Percentiles rank a stretch among this genome's conserved stretches.
phyloP scores from a whole-genome alignment of 2,888 invertebrate species.

The Drosophila heteroneura region DNA sequence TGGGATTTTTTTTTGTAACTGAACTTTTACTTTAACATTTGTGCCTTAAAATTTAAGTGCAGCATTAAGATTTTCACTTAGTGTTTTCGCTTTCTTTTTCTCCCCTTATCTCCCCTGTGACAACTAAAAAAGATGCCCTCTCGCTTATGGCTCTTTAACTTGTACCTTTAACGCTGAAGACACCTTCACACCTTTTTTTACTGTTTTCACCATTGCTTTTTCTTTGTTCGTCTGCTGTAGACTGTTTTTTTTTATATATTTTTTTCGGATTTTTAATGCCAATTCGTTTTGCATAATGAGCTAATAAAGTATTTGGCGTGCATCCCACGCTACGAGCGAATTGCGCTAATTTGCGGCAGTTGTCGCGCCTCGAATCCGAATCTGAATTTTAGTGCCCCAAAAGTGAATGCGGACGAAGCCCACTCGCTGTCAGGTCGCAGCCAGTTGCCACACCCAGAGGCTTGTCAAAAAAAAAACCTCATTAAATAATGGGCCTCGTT shows the following conservation, averaged over 20 bases:
- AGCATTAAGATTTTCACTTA: neutral
- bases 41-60: neutral
- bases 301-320: constrained; percentile 81
- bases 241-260: neutral
- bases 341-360: constrained; percentile 80
- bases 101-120: neutral
- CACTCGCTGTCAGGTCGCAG: constrained; percentile 29
- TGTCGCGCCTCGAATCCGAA: constrained; percentile 76
- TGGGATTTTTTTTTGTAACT: neutral
- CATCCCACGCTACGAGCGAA: constrained; percentile 74
- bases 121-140: constrained; percentile 17
- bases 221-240: neutral
- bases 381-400: constrained; percentile 21
- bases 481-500: constrained; percentile 79
- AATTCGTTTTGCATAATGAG: constrained; percentile 80
- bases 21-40: neutral
- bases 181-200: constrained; percentile 27
- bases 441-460: constrained; percentile 70
- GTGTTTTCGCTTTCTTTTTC: neutral
- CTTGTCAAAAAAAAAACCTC: constrained; percentile 68
- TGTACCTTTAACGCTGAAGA: constrained; percentile 37
- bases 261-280: constrained; percentile 40
- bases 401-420: constrained; percentile 19
- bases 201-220: neutral
- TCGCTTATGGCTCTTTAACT: constrained; percentile 49